Percentiles rank a stretch among this genome's conserved stretches.
Conservation (phyloP, 2,888 invertebrate species). For the Agriopis leucophaearia region DNA sequence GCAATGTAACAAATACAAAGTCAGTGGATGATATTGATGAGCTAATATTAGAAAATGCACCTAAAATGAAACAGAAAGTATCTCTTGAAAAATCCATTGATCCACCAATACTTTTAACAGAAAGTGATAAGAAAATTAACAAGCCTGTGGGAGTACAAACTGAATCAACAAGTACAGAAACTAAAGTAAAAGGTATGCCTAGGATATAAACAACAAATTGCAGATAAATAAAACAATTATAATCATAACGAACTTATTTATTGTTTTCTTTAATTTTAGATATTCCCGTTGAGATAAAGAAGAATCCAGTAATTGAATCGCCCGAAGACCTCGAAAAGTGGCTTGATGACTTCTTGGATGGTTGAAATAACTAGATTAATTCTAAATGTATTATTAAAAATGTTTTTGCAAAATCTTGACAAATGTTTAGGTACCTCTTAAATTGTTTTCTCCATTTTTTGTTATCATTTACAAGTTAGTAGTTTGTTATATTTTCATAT, state of each 20-base stretch:
- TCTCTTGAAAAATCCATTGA: not conserved
- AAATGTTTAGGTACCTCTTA: not conserved
- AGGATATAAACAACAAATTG: no score
- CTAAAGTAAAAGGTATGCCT: slow-evolving; percentile 6
- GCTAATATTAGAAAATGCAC: slow-evolving; percentile 29
- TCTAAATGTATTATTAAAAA: no score
- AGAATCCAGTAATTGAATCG: slow-evolving; percentile 71
- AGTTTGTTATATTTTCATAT: no score
- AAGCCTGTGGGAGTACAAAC: not conserved
- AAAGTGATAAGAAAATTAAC: slow-evolving; percentile 10
- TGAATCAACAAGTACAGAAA: slow-evolving; percentile 8
- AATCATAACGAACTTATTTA: slow-evolving; percentile 23
- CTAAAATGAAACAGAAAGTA: slow-evolving; percentile 22
- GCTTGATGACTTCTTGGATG: slow-evolving; percentile 82
- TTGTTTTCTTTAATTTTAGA: slow-evolving; percentile 36
- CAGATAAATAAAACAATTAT: not conserved
- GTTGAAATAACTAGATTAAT: slow-evolving; percentile 41
- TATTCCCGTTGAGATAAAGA: slow-evolving; percentile 42
- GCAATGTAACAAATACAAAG: slow-evolving; percentile 15
- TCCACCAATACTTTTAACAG: not conserved
- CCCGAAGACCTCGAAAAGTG: slow-evolving; percentile 83
- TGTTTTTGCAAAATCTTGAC: no score
- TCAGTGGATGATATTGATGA: slow-evolving; percentile 31
- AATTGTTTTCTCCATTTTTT: not conserved
- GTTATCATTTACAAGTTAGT: not conserved